A percentile compares a stretch with the other conserved stretches of the same genome.
Conservation (phyloP, 1,140 invertebrate species). For the Thalassaphorura encarpata region DNA sequence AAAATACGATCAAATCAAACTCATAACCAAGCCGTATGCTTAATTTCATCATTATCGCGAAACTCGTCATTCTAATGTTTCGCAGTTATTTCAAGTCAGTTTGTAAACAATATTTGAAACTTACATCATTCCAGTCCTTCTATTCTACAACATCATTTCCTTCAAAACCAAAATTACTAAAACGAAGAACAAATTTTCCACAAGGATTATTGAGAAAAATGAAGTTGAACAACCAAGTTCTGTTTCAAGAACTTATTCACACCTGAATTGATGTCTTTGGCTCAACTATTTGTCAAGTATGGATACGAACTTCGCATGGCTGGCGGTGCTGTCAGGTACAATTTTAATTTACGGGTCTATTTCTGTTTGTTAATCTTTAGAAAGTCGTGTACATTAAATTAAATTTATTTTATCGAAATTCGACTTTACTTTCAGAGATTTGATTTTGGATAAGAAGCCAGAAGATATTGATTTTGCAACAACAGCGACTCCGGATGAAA, state of each 20-base stretch:
- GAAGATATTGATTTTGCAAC: conserved; percentile 97
- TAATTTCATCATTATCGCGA: too few relatives aligned
- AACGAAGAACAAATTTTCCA: not conserved
- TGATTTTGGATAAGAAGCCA: conserved; percentile 75
- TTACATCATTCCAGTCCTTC: too few relatives aligned
- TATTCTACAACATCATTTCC: not conserved
- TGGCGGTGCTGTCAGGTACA: conserved; percentile 76
- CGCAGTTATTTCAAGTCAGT: too few relatives aligned
- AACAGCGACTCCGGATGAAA: conserved; percentile 87
- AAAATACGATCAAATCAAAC: too few relatives aligned
- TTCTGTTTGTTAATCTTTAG: not conserved
- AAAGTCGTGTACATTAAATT: not conserved
- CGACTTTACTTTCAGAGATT: conserved; percentile 68
- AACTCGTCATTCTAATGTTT: too few relatives aligned
- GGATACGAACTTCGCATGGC: conserved; percentile 82
- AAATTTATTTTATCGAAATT: not conserved
- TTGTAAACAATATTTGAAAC: too few relatives aligned
- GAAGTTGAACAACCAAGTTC: conserved; percentile 40
- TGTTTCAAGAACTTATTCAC: conserved; percentile 72
- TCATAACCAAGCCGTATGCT: too few relatives aligned
- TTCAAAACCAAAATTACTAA: not conserved
- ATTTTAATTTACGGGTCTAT: not conserved
- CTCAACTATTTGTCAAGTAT: conserved; percentile 66
- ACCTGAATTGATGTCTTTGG: conserved; percentile 58
- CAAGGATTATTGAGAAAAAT: conserved; percentile 34